A percentile compares a stretch with the other conserved stretches of the same genome.
phyloP scores from a whole-genome alignment of 2,797 vertebrate species.

The Cuniculus paca region DNA sequence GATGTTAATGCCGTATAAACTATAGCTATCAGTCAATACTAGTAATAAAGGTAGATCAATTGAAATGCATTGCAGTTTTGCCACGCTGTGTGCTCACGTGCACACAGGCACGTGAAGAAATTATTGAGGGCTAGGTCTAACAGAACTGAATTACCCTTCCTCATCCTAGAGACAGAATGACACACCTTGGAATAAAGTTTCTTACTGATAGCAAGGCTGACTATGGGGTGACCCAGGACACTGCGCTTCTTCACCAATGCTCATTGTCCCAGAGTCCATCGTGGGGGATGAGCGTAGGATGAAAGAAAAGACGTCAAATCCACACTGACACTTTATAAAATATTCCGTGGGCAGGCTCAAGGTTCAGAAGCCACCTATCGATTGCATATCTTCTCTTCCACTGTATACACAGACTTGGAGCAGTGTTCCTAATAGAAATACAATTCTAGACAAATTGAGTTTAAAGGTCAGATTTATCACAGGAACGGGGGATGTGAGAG shows the following conservation, averaged over 20 bases:
- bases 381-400: conserved; percentile 9
- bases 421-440: conserved; percentile 28
- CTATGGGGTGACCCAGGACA: background rate
- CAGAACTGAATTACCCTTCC: background rate
- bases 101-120: background rate
- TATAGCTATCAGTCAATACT: background rate
- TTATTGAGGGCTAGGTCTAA: background rate
- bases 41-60: background rate
- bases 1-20: background rate
- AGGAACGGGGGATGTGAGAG: background rate
- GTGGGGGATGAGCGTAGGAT: fast-evolving
- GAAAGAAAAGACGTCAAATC: background rate
- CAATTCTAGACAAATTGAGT: background rate
- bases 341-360: background rate
- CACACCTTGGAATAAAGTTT: background rate
- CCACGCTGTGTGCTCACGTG: no score
- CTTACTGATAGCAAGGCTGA: background rate
- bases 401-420: background rate
- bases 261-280: background rate
- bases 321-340: conserved; percentile 53
- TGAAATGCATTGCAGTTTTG: background rate
- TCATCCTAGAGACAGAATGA: background rate
- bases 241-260: background rate
- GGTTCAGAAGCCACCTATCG: conserved; percentile 70
- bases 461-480: background rate